Percentiles rank a stretch among this genome's conserved stretches.
phyloP scores from a whole-genome alignment of 2,113 vertebrate genomes.

The Onychostoma macrolepis region DNA sequence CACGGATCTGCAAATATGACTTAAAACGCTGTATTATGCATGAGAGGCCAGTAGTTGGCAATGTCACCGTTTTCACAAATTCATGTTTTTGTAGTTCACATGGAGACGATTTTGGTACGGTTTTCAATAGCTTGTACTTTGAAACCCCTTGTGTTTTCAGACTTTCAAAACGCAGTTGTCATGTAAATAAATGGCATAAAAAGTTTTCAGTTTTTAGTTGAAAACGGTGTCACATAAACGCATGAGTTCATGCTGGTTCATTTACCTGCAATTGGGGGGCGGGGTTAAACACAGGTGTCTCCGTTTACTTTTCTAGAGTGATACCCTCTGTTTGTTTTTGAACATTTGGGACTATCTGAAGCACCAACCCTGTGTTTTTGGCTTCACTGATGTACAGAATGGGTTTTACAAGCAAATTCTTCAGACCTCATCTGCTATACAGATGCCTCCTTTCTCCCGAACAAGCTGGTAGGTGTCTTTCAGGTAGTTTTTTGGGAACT shows the following conservation, averaged over 20 bases:
- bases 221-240: too few species aligned
- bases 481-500: constrained; percentile 90
- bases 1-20: too few species aligned
- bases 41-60: too few species aligned
- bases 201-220: too few species aligned
- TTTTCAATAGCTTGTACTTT: too few species aligned
- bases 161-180: too few species aligned
- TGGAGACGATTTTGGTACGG: rapidly evolving
- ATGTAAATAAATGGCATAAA: too few species aligned
- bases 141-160: too few species aligned
- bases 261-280: neutral
- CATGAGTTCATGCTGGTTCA: too few species aligned
- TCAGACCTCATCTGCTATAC: constrained; percentile 91
- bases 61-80: too few species aligned
- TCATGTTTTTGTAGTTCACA: too few species aligned
- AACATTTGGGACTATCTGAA: neutral
- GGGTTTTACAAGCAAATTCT: constrained; percentile 29
- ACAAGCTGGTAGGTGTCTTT: constrained; percentile 85
- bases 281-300: neutral
- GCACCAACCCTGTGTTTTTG: neutral
- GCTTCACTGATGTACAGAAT: neutral
- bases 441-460: constrained; percentile 85
- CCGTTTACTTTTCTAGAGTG: neutral
- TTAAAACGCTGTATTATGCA: too few species aligned
- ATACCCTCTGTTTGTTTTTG: neutral